Evolutionary conservation across 1,140 invertebrate genomes (phyloP).

Genomic region (Drosophila athabasca): DNA sequence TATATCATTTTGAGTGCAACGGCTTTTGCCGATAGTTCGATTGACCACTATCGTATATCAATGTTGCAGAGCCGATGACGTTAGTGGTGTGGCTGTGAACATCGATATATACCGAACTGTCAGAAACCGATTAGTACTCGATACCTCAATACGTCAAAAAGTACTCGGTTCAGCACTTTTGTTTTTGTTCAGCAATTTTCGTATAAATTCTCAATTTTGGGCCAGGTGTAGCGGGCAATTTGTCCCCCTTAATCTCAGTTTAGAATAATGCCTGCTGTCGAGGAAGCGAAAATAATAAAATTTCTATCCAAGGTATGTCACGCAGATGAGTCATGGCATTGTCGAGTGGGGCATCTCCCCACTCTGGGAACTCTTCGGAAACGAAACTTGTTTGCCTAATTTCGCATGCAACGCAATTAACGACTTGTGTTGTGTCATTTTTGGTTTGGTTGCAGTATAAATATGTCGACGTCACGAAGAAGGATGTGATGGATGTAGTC

Average conservation of each 20-base stretch:
- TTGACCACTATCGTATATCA: too few species aligned
- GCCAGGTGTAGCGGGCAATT: conserved; percentile 12
- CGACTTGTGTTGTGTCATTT: not conserved
- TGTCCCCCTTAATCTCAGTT: not conserved
- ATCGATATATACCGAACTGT: too few species aligned
- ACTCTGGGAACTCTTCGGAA: conserved; percentile 11
- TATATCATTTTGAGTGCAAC: too few species aligned
- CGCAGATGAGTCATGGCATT: conserved; percentile 68
- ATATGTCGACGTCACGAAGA: conserved; percentile 75
- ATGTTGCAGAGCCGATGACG: too few species aligned
- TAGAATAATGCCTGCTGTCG: conserved; percentile 70
- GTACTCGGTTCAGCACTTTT: conserved; percentile 2
- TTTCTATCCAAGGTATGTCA: conserved; percentile 67
- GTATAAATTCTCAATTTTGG: conserved; percentile 1
- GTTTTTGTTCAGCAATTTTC: conserved; percentile 34
- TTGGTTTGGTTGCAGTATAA: conserved; percentile 66
- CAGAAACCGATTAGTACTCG: too few species aligned
- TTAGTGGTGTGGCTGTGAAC: too few species aligned
- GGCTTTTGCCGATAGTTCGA: too few species aligned
- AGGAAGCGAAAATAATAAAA: conserved; percentile 74
- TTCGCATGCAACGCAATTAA: conserved; percentile 49
- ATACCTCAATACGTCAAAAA: too few species aligned
- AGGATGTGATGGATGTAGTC: conserved; percentile 77
- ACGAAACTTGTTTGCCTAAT: conserved; percentile 8
- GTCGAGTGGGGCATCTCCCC: not conserved